Evolutionary conservation across 2,888 invertebrate species (phyloP).

Genomic region (Griposia aprilina): DNA sequence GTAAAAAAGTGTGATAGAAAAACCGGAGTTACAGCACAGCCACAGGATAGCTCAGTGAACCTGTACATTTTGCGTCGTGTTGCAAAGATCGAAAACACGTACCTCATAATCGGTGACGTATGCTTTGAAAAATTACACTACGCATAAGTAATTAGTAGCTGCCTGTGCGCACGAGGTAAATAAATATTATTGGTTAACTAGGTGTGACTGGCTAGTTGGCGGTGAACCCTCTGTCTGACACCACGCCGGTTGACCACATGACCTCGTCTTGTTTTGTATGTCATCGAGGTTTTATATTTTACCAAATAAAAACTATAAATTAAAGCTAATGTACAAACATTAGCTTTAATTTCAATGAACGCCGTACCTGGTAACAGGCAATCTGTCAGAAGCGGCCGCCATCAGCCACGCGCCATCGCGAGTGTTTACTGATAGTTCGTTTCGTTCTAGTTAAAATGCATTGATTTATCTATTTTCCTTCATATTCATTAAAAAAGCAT

Average conservation of each 20-base stretch:
- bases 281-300: background rate
- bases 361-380: background rate
- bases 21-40: background rate
- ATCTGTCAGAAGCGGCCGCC: background rate
- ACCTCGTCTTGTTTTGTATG: background rate
- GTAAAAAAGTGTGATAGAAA: background rate
- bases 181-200: background rate
- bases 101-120: conserved; percentile 18
- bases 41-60: background rate
- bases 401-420: background rate
- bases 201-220: conserved; percentile 6
- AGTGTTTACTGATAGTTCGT: conserved; percentile 22
- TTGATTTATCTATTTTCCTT: conserved; percentile 56
- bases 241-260: background rate
- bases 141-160: conserved; percentile 17
- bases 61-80: background rate
- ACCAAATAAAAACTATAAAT: background rate
- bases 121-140: background rate
- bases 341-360: background rate
- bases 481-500: background rate
- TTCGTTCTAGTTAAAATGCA: conserved; percentile 21
- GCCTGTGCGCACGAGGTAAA: conserved; percentile 25
- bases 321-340: background rate
- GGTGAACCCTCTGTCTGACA: background rate
- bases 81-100: background rate